Evolutionary conservation across 2,797 vertebrate species (phyloP).

Genomic region (Oreochromis grahami): DNA sequence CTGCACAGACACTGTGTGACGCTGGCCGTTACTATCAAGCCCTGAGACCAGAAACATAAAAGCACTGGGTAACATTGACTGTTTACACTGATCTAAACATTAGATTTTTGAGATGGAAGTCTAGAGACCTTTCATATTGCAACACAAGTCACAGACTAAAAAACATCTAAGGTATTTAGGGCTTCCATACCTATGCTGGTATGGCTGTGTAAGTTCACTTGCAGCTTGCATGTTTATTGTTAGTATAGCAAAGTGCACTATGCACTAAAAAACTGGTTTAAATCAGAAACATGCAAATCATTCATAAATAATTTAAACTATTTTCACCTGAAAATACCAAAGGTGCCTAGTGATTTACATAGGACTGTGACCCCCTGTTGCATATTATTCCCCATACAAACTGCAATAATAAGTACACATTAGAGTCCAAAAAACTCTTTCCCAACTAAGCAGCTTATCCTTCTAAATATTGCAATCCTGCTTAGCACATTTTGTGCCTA

Average conservation of each 20-base stretch:
- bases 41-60: background rate
- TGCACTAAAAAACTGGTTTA: background rate
- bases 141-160: background rate
- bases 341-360: background rate
- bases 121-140: background rate
- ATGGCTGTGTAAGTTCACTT: background rate
- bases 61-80: background rate
- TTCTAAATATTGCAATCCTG: background rate
- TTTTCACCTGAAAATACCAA: background rate
- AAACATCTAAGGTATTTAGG: background rate
- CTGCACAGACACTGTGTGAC: constrained; percentile 1
- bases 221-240: background rate
- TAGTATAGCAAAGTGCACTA: background rate
- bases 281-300: background rate
- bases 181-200: background rate
- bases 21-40: background rate
- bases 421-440: background rate
- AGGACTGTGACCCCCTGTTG: background rate
- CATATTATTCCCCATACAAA: background rate
- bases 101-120: background rate
- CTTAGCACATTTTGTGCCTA: background rate
- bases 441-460: background rate
- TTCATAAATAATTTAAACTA: background rate
- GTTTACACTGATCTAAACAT: background rate
- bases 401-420: background rate